These are phyloP conservation scores for Felis catus DNA, from an alignment of 2,113 vertebrate species.

Conservation along the genomic window F.catus_Fca126_mat1.0 CM031423.1:80676001-80676500, in stretches of 20 bases:
- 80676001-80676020: no score
- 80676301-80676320: accelerated
- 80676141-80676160: background rate
- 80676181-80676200: background rate
- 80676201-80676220: accelerated
- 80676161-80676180: background rate
- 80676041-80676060: background rate
- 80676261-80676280: background rate
- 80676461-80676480: background rate
- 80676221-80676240: background rate
- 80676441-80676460: background rate
- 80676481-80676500: background rate
- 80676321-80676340: no score
- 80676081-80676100: background rate
- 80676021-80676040: background rate
- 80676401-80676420: background rate
- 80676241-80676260: background rate
- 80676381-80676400: background rate
- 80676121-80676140: background rate
- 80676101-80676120: background rate
- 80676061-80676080: background rate
- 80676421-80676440: no score
- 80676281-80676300: background rate
- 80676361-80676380: background rate
- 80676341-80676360: background rate